Conservation (phyloP, 2,888 invertebrate genomes). For the Malacosoma neustria region DNA sequence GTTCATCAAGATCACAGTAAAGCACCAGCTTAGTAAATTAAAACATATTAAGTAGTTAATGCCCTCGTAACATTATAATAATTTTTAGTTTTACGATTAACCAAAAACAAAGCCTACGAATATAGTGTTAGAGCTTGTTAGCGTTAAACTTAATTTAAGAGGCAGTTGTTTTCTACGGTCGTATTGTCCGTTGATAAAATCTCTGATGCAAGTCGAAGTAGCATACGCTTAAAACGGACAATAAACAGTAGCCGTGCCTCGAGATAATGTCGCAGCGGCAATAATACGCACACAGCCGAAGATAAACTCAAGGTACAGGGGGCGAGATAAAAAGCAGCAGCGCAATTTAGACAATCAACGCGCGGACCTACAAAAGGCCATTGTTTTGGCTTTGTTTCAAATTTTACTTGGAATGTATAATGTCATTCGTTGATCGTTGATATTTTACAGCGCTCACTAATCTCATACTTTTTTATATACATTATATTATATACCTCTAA, state of each 20-base stretch:
- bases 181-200: conserved; percentile 4
- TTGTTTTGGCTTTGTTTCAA: conserved; percentile 1
- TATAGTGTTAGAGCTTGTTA: too few species aligned
- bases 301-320: conserved; percentile 10
- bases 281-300: conserved; percentile 13
- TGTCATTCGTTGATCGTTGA: neutral
- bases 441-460: neutral
- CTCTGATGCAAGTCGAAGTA: neutral
- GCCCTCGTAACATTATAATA: too few species aligned
- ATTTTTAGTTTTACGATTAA: too few species aligned
- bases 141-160: neutral
- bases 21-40: too few species aligned
- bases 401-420: neutral
- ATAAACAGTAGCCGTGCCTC: conserved; percentile 2
- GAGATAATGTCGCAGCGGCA: conserved; percentile 8
- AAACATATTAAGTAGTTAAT: too few species aligned
- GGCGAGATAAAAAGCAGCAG: conserved; percentile 15
- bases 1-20: too few species aligned
- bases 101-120: too few species aligned
- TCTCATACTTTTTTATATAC: neutral
- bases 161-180: neutral
- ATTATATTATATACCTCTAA: too few species aligned
- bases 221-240: neutral
- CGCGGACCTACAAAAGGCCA: conserved; percentile 7
- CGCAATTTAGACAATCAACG: conserved; percentile 24